Base-by-base conservation (phyloP, 1,140 invertebrate genomes). In the Cyphomyrmex costatus region DNA sequence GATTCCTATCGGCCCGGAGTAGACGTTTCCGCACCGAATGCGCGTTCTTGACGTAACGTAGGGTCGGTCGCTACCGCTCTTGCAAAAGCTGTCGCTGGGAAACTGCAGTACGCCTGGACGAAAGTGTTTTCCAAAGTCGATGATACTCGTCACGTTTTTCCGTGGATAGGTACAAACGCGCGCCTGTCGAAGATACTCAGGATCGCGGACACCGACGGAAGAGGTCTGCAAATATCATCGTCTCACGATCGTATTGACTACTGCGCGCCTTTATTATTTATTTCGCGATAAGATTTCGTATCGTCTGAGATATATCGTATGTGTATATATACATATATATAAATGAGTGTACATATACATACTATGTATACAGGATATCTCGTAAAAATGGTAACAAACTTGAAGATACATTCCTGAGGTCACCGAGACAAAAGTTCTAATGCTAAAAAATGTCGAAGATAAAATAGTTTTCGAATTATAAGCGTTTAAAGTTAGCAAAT, bases 41-140 rank as follows among this genome's bases (percentile, higher is more conserved):
- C 61, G 76, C 61, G 24, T 63, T 70, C 58, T 61, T 27, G 24
- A 71, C 63, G 58, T 84, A 84, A 88, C 71, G 24, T 85, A 85
- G 84, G 14, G 86, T 60, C 46, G 14, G 86, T 60, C 46, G 56
- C 71, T 27, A 49, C 49, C 79, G 68, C 16, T 74, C 36, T 73
- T 14, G 53, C 36, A 60, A 30, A 83, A 46, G 68, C 79, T 83
- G 66, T 73, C 53, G 53, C 36, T 33, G 24, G 79, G 53, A 83
- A 83, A 83, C 68, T 83, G 79, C 79, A 83, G 36, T 61, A 42
- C 24, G 66, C 68, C 79, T 83, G 68, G 68, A 83, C 79, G 53
- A 83, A 83, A 83, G 79, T 74, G 79, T 83, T 83, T 83, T 83
- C 79, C 79, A 83, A 83, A 83, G 79, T 83, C 79, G 79, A 83